These are phyloP conservation scores for Callyntrura sp. DNA, from an alignment of 2,888 invertebrate species.

Conservation along the genomic window DNA sequence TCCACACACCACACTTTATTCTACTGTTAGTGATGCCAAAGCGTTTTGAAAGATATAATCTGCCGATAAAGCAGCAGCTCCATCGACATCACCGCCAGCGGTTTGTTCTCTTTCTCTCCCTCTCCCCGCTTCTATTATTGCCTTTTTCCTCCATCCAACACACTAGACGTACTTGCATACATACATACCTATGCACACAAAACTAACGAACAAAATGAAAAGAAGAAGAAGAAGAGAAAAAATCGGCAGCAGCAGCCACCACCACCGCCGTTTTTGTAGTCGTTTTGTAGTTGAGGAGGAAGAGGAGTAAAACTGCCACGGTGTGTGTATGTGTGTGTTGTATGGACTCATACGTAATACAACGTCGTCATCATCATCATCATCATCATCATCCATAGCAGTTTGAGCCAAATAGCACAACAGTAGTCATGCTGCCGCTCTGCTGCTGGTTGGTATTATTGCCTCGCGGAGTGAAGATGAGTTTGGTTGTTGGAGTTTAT, in stretches of 20 bases:
- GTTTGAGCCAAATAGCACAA: too few species aligned
- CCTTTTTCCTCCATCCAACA: constrained; percentile 61
- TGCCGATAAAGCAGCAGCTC: constrained; percentile 65
- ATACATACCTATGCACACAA: constrained; percentile 18
- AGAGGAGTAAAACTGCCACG: background rate
- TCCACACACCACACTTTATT: background rate
- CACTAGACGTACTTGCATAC: too few species aligned
- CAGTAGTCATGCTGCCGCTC: constrained; percentile 19
- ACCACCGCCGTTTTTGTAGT: too few species aligned
- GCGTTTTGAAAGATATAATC: constrained; percentile 76
- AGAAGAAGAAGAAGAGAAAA: constrained; percentile 47
- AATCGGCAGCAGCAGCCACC: constrained; percentile 13
- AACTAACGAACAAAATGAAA: constrained; percentile 71
- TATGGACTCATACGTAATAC: background rate
- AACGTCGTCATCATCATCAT: background rate
- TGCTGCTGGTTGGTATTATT: constrained; percentile 65
- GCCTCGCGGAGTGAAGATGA: constrained; percentile 80
- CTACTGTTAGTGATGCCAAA: constrained; percentile 63
- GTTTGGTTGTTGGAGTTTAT: constrained; percentile 84
- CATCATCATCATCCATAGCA: too few species aligned
- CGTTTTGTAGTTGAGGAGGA: constrained; percentile 43
- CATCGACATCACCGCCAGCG: constrained; percentile 61
- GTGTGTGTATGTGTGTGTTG: background rate
- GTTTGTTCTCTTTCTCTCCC: constrained; percentile 42
- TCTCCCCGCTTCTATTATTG: constrained; percentile 44